These are phyloP conservation scores for Habrosyne pyritoides DNA, from an alignment of 2,888 invertebrate species.

Conservation along the genomic window DNA sequence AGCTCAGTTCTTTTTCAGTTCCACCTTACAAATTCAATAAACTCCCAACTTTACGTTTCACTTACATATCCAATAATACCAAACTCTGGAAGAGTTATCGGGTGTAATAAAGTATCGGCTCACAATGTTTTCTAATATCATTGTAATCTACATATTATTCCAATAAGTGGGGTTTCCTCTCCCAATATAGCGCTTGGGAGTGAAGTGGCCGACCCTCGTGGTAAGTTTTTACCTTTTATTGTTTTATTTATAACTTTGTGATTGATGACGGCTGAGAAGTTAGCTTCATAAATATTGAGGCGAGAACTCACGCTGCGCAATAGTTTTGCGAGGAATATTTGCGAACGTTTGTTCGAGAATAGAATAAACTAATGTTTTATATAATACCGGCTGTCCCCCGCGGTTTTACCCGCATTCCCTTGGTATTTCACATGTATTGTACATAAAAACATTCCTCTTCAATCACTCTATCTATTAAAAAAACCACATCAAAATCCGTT, in stretches of 20 bases:
- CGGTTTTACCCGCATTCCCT: no score
- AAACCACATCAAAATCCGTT: no score
- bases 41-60: background rate
- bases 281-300: conserved; percentile 81
- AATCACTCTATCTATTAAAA: no score
- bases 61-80: conserved; percentile 8
- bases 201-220: conserved; percentile 69
- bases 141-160: conserved; percentile 83
- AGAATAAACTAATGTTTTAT: conserved; percentile 2
- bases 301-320: conserved; percentile 65
- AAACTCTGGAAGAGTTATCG: conserved; percentile 56
- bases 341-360: conserved; percentile 24
- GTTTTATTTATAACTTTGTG: conserved; percentile 84
- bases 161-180: conserved; percentile 78
- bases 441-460: no score
- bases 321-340: conserved; percentile 55
- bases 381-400: no score
- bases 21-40: background rate
- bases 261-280: conserved; percentile 80
- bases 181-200: conserved; percentile 72
- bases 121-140: conserved; percentile 73
- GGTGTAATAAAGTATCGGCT: conserved; percentile 64
- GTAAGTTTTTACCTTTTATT: conserved; percentile 82
- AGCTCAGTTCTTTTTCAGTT: background rate
- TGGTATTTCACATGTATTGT: no score